phyloP scores from a whole-genome alignment of 1,140 invertebrate genomes.

The Cyclina sinensis region DNA sequence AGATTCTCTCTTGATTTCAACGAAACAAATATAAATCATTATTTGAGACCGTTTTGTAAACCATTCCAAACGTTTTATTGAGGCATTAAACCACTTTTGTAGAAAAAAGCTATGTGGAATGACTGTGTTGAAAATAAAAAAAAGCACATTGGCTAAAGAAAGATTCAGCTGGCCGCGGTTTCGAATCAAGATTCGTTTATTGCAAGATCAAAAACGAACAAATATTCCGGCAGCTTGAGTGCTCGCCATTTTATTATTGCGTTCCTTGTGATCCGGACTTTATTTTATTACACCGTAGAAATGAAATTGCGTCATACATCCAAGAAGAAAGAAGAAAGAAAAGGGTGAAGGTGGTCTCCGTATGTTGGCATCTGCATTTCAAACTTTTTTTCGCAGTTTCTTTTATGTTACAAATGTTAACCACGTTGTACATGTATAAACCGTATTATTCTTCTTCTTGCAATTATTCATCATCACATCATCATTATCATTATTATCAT shows the following conservation, averaged over 20 bases:
- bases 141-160: background rate
- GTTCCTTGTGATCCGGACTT: background rate
- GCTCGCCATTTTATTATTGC: background rate
- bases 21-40: conserved; percentile 41
- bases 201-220: conserved; percentile 39
- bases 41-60: conserved; percentile 61
- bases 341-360: background rate
- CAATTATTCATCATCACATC: no score
- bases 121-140: conserved; percentile 21
- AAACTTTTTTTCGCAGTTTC: background rate
- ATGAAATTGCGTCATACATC: conserved; percentile 47
- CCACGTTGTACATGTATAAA: no score
- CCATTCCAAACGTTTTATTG: conserved; percentile 45
- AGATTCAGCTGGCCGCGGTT: conserved; percentile 32
- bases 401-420: no score
- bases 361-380: background rate
- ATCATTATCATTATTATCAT: no score
- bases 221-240: background rate
- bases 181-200: conserved; percentile 25
- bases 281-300: conserved; percentile 49
- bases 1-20: conserved; percentile 14
- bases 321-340: background rate
- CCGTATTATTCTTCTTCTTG: no score
- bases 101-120: conserved; percentile 20
- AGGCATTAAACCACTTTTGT: conserved; percentile 45